Evolutionary conservation across 2,888 invertebrate genomes (phyloP).

Genomic region (Caenorhabditis sulstoni): DNA sequence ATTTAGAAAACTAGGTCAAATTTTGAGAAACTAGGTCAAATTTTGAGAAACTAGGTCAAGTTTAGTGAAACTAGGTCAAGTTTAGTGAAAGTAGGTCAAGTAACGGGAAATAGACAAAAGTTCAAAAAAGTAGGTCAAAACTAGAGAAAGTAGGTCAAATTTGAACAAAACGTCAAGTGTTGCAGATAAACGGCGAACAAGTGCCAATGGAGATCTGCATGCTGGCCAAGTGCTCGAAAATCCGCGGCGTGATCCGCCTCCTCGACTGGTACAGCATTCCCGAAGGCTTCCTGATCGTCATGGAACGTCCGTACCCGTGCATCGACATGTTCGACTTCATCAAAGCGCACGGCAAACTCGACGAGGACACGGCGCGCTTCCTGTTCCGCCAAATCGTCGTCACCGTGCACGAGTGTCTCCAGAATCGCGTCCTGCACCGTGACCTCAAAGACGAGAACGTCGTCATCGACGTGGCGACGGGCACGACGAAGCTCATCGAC

Average conservation of each 20-base stretch:
- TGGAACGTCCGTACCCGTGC: conserved; percentile 78
- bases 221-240: conserved; percentile 74
- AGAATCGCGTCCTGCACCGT: conserved; percentile 76
- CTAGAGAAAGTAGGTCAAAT: too few relatives aligned
- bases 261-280: conserved; percentile 79
- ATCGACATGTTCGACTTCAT: conserved; percentile 79
- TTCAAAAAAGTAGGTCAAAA: too few relatives aligned
- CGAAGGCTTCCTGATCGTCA: conserved; percentile 79
- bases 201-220: conserved; percentile 79
- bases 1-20: too few relatives aligned
- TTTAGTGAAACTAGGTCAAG: too few relatives aligned
- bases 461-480: conserved; percentile 76
- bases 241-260: conserved; percentile 75
- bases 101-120: too few relatives aligned
- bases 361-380: conserved; percentile 75
- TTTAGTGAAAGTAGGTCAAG: too few relatives aligned
- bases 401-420: conserved; percentile 72
- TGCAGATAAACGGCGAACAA: conserved; percentile 76
- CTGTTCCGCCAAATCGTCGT: conserved; percentile 77
- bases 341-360: conserved; percentile 71
- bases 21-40: too few relatives aligned
- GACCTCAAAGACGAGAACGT: conserved; percentile 79
- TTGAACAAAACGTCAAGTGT: not conserved
- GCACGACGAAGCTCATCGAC: conserved; percentile 77
- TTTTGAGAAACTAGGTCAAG: too few relatives aligned